Base-by-base conservation (phyloP, 2,888 invertebrate species). In the Balanococcus diminutus region DNA sequence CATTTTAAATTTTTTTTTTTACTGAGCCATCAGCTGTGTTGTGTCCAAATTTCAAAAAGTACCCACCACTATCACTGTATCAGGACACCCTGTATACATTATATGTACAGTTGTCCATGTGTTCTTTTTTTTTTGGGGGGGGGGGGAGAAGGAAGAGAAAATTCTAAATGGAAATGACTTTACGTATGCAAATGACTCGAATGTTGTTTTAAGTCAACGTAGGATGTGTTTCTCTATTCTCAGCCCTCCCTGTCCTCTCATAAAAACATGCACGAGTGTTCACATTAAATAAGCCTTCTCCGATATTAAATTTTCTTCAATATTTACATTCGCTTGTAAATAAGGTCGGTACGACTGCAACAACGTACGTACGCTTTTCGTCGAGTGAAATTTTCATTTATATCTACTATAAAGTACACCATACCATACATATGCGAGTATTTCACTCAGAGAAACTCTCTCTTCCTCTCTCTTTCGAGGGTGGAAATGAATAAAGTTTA, bases 261-360 rank as follows among this genome's bases (percentile, higher is more conserved):
- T 3, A 2, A 42, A 0, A 5, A 46, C n/a, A 22, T 56, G 6
- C 56, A 16, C 72, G 31, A 8, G 36, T 8, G 19, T 32, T 5
- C 36, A 8, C 75, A 36, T 79, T 79, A 79, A 79, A 82, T 75
- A 85, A 85, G 85, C 85, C 51, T 79, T 85, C 85, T 85, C 19
- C 85, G 79, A 85, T 85, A 85, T 85, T 85, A 85, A 85, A 85
- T 85, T 85, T 85, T 85, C 85, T 85, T 51, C 85, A 51, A 46
- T 85, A 85, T 85, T 85, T 85, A 85, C 85, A 79, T 75, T 72
- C 79, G 85, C 75, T 85, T 85, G 75, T 85, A 85, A 85, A 85
- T 85, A 85, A 85, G 9, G 67, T 56, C 81, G 39, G n/a, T n/a
- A 8, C 79, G 81, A 31, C 19, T 46, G 16, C 22, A 46, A 8